Evolutionary conservation across 2,113 vertebrate genomes (phyloP).

Genomic region (Brachionichthys hirsutus): DNA sequence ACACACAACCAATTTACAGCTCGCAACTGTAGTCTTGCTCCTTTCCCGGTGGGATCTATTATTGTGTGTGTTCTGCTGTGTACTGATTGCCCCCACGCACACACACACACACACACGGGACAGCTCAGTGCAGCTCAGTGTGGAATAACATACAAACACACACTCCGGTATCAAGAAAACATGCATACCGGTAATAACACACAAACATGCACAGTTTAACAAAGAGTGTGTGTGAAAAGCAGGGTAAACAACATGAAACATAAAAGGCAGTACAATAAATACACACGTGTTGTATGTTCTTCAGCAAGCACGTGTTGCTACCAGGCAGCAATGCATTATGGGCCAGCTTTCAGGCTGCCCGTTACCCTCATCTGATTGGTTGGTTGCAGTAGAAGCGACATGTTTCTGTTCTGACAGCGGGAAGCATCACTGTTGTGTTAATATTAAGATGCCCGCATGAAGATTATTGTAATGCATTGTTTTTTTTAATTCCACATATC

Average conservation of each 20-base stretch:
- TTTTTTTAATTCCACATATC: too few relatives aligned
- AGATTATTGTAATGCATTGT: too few relatives aligned
- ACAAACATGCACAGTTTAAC: conserved; percentile 17
- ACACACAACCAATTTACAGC: conserved; percentile 51
- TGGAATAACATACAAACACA: conserved; percentile 1
- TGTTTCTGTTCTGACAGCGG: too few relatives aligned
- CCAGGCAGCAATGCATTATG: background rate
- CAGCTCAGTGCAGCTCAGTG: too few relatives aligned
- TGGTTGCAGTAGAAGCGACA: too few relatives aligned
- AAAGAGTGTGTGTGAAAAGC: background rate
- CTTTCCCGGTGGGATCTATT: conserved; percentile 53
- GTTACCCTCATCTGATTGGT: background rate
- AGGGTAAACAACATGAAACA: conserved; percentile 21
- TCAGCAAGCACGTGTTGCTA: background rate
- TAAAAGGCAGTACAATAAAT: background rate
- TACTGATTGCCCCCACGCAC: conserved; percentile 24
- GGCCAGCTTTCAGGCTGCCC: background rate
- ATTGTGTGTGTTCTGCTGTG: conserved; percentile 50
- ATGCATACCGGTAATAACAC: too few relatives aligned
- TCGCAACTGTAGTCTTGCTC: conserved; percentile 59
- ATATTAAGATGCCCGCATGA: conserved; percentile 18
- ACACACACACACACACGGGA: conserved; percentile 20
- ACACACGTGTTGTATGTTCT: background rate
- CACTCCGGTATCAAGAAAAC: conserved; percentile 11
- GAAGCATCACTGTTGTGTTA: background rate